Base-by-base conservation (phyloP, 2,797 vertebrate species). In the Platalea minor region DNA sequence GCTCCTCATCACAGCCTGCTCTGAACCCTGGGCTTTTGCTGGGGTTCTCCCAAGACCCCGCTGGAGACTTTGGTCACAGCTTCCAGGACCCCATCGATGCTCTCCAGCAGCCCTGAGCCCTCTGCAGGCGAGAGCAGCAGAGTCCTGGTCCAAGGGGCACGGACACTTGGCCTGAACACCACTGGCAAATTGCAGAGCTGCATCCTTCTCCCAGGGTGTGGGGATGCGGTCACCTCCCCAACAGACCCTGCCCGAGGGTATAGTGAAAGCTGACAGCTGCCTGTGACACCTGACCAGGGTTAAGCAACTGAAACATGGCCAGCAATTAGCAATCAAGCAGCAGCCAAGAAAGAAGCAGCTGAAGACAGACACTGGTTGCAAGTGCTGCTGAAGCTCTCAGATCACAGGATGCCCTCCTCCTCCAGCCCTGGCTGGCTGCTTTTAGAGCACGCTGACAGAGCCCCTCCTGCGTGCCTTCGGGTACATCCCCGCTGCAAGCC, bases 81-180 rank as follows among this genome's bases (percentile, higher is more conserved):
- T 35, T 69, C 26, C 21, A 24, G 33, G 37, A 61, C 13, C 64
- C n/a, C 13, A 7, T 0, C 2, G 25, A 60, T 8, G 35, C 31
- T n/a, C 39, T n/a, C 39, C 56, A 29, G 51, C 41, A 37, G 20
- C 46, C 45, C 23, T 3, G 2, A 26, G 39, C 29, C 21, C 17
- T 31, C 57, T 3, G 12, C 28, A n/a, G 45, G 13, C 1, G 0
- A 53, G 4, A 26, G 37, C 53, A 11, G 37, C 51, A 18, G n/a
- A 13, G 20, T 39, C n/a, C 56, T 17, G 65, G 1, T 21, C 69
- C 0, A 1, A 21, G 57, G 61, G 29, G 53, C 74, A 48, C 35
- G 0, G 7, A 8, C 17, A 5, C 3, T 51, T 1, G 0, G 6
- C 54, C 39, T 8, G 0, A 25, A 41, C 29, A 6, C 26, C 3